Evolutionary conservation across 2,888 invertebrate species (phyloP).

Genomic region (Abrostola triplasia): DNA sequence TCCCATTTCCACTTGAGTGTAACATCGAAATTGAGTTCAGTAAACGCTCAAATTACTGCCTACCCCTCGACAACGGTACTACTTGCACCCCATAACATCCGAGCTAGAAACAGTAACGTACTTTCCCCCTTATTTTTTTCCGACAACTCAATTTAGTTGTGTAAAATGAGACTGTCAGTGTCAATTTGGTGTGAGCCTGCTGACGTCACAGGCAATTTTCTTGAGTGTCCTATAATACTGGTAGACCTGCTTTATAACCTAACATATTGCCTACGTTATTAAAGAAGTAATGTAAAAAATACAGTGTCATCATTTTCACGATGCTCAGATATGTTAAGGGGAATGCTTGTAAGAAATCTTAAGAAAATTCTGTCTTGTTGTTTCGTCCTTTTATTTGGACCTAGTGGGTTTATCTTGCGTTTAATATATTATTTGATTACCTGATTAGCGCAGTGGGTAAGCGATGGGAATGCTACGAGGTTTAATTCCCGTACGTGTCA

Average conservation of each 20-base stretch:
- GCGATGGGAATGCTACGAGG: no score
- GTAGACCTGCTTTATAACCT: slow-evolving; percentile 25
- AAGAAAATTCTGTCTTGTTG: not conserved
- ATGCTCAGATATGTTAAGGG: slow-evolving; percentile 2
- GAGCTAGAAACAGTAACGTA: slow-evolving; percentile 33
- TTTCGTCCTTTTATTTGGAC: no score
- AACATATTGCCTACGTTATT: slow-evolving; percentile 2
- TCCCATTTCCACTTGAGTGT: slow-evolving; percentile 13
- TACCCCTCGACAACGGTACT: slow-evolving; percentile 16
- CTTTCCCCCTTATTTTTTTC: slow-evolving; percentile 46
- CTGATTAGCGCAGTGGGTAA: no score
- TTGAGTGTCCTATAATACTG: slow-evolving; percentile 30
- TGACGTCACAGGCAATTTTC: slow-evolving; percentile 55
- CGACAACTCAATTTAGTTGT: slow-evolving; percentile 57
- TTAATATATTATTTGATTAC: no score
- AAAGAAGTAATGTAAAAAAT: not conserved
- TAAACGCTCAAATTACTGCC: slow-evolving; percentile 35
- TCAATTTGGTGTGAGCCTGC: slow-evolving; percentile 50
- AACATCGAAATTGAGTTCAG: slow-evolving; percentile 23
- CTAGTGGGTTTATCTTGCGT: no score
- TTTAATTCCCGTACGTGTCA: no score
- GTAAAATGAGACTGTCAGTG: slow-evolving; percentile 60
- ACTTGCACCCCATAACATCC: slow-evolving; percentile 33
- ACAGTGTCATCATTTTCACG: not conserved
- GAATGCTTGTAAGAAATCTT: not conserved